phyloP scores from a whole-genome alignment of 23 tunicate genomes.

The Oikopleura vanhoeffeni region DNA sequence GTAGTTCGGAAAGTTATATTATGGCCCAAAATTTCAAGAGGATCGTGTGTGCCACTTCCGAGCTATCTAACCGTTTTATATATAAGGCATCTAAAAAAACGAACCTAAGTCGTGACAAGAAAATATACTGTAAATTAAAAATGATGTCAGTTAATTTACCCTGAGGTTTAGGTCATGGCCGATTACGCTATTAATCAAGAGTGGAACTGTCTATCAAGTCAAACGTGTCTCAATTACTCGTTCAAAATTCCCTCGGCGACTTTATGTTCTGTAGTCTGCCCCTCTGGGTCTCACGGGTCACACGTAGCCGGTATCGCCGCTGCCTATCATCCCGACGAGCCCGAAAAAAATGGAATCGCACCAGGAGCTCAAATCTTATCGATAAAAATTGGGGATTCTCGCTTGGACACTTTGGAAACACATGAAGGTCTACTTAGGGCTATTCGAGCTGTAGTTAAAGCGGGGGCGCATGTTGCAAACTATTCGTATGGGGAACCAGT shows the following conservation, averaged over 20 bases:
- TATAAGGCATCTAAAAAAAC: no score
- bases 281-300: slow-evolving; percentile 84
- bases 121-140: no score
- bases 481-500: slow-evolving; percentile 42
- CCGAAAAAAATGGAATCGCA: slow-evolving; percentile 71
- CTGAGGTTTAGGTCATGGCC: slow-evolving; percentile 16
- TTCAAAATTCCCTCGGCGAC: slow-evolving; percentile 36
- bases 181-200: slow-evolving; percentile 50
- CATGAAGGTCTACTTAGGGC: slow-evolving; percentile 70
- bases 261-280: not conserved
- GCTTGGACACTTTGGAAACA: slow-evolving; percentile 88
- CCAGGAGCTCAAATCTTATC: slow-evolving; percentile 94
- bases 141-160: no score
- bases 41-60: no score
- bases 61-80: no score
- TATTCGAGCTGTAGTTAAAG: slow-evolving; percentile 23
- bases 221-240: slow-evolving; percentile 40
- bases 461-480: slow-evolving; percentile 37
- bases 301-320: slow-evolving; percentile 96
- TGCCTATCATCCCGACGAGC: slow-evolving; percentile 60
- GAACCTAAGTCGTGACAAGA: no score
- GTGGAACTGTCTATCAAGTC: slow-evolving; percentile 19
- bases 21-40: no score
- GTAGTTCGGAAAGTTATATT: no score
- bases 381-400: slow-evolving; percentile 73